Evolutionary conservation across 1,140 invertebrate genomes (phyloP).

Genomic region (Drosophila sechellia): DNA sequence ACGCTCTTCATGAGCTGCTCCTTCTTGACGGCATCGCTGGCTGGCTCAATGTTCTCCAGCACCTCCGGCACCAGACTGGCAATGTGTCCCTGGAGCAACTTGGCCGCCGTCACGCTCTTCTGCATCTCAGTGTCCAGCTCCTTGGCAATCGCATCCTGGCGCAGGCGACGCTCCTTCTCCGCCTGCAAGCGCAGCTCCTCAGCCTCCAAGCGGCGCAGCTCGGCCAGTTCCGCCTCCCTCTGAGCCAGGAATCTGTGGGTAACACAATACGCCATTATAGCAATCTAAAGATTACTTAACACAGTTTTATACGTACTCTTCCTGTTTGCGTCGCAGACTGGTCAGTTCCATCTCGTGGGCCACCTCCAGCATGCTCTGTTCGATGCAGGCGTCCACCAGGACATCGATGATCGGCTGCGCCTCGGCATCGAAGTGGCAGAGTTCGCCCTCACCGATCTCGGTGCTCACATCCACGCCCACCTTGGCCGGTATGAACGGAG

Average conservation of each 20-base stretch:
- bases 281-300: background rate
- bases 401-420: slow-evolving; percentile 94
- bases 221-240: slow-evolving; percentile 91
- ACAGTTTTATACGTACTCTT: slow-evolving; percentile 81
- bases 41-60: slow-evolving; percentile 88
- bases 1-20: slow-evolving; percentile 91
- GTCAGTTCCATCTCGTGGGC: slow-evolving; percentile 91
- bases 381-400: slow-evolving; percentile 93
- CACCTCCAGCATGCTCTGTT: slow-evolving; percentile 93
- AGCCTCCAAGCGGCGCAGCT: slow-evolving; percentile 90
- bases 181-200: slow-evolving; percentile 88
- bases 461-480: slow-evolving; percentile 92
- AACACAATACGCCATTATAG: background rate
- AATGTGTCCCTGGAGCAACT: slow-evolving; percentile 93
- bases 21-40: slow-evolving; percentile 75
- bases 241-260: slow-evolving; percentile 88
- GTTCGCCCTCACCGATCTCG: slow-evolving; percentile 94
- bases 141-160: slow-evolving; percentile 77
- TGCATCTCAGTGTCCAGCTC: slow-evolving; percentile 85
- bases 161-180: slow-evolving; percentile 86
- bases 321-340: slow-evolving; percentile 90
- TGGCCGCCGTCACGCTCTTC: slow-evolving; percentile 91
- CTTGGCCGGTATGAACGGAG: slow-evolving; percentile 90
- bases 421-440: slow-evolving; percentile 96
- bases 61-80: slow-evolving; percentile 93